These are phyloP conservation scores for Xyrichtys novacula DNA, from an alignment of 2,797 vertebrate species.

Conservation along the genomic window DNA sequence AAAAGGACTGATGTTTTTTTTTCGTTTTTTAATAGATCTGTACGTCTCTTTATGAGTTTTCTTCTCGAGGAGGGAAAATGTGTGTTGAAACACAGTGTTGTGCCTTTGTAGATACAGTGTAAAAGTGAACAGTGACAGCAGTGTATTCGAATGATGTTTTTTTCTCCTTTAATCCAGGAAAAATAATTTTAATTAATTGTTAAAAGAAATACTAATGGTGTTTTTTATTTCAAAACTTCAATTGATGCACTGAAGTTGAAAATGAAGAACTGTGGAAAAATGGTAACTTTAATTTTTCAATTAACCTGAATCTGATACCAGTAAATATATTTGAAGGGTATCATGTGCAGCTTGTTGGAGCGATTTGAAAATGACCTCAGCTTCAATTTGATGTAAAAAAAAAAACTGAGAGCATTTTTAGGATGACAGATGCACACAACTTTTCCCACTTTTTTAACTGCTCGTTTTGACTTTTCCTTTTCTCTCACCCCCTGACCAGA, in stretches of 20 bases:
- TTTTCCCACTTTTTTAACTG: slow-evolving; percentile 16
- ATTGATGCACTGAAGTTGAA: slow-evolving; percentile 49
- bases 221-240: slow-evolving; percentile 46
- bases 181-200: slow-evolving; percentile 60
- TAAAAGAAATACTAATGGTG: slow-evolving; percentile 36
- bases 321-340: slow-evolving; percentile 36
- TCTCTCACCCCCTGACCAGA: slow-evolving; percentile 35
- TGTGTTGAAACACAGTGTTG: slow-evolving; percentile 46
- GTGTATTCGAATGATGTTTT: slow-evolving; percentile 36
- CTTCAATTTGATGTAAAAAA: slow-evolving; percentile 4
- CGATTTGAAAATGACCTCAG: slow-evolving; percentile 33
- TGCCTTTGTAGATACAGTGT: slow-evolving; percentile 68
- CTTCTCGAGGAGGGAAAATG: slow-evolving; percentile 4
- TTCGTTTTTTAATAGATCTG: slow-evolving; percentile 16
- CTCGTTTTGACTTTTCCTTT: slow-evolving; percentile 25
- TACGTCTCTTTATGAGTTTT: slow-evolving; percentile 24
- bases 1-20: slow-evolving; percentile 21
- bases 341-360: slow-evolving; percentile 20
- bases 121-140: slow-evolving; percentile 34
- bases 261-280: slow-evolving; percentile 30
- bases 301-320: slow-evolving; percentile 33
- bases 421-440: slow-evolving; percentile 1
- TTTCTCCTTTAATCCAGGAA: slow-evolving; percentile 46
- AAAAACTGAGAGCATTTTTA: too few species aligned
- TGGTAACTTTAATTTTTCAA: slow-evolving; percentile 32